phyloP scores from a whole-genome alignment of 2,888 invertebrate genomes.

The Polydrusus tereticollis region DNA sequence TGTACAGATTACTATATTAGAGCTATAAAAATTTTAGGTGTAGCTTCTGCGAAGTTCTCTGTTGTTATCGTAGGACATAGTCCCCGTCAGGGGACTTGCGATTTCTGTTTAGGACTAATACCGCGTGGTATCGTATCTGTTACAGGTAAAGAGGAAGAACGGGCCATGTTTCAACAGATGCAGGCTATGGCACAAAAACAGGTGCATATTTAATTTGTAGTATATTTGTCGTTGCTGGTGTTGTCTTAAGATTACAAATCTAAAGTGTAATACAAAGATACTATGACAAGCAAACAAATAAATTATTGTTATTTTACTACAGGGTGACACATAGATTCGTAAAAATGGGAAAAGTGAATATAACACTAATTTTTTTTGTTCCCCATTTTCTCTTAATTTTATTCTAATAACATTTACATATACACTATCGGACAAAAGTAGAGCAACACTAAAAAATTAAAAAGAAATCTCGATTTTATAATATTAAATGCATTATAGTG shows the following conservation, averaged over 20 bases:
- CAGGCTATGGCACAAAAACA: conserved; percentile 97
- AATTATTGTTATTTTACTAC: too few species aligned
- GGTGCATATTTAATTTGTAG: conserved; percentile 72
- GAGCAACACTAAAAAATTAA: too few species aligned
- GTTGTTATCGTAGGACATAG: conserved; percentile 20
- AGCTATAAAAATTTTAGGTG: too few species aligned
- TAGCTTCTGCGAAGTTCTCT: conserved; percentile 36
- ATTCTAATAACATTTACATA: too few species aligned
- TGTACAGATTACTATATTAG: too few species aligned
- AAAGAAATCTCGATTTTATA: too few species aligned
- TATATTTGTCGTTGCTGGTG: conserved; percentile 27
- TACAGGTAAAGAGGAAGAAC: conserved; percentile 95
- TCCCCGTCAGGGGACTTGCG: conserved; percentile 19
- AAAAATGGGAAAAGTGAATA: too few species aligned
- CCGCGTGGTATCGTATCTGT: conserved; percentile 63
- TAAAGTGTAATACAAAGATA: background rate
- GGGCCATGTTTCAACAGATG: conserved; percentile 97
- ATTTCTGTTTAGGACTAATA: conserved; percentile 56
- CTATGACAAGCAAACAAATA: background rate
- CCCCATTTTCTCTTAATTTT: too few species aligned
- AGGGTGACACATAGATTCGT: too few species aligned
- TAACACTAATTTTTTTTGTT: too few species aligned
- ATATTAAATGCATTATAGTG: too few species aligned
- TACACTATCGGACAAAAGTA: too few species aligned
- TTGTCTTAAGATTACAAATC: conserved; percentile 1